These are phyloP conservation scores for Sminthurides aquaticus DNA, from an alignment of 2,888 invertebrate species.

Conservation along the genomic window DNA sequence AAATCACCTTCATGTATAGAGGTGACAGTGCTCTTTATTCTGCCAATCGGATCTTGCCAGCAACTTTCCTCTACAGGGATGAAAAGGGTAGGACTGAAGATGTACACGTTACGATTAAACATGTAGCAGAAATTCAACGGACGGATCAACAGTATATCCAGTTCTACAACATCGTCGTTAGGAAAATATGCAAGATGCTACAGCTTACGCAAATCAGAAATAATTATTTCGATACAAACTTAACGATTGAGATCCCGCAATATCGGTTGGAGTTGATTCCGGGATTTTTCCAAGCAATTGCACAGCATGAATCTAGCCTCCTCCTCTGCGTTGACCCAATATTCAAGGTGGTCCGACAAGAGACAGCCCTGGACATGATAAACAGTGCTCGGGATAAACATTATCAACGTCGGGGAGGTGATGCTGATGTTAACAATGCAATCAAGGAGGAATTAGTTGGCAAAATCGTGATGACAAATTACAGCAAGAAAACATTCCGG, in stretches of 20 bases:
- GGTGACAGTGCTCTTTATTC: slow-evolving; percentile 1
- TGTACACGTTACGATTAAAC: not conserved
- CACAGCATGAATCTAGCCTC: slow-evolving; percentile 6
- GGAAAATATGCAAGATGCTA: not conserved
- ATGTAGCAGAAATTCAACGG: not conserved
- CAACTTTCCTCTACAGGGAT: not conserved
- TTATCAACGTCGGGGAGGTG: not conserved
- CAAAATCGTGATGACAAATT: slow-evolving; percentile 11
- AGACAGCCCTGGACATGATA: not conserved
- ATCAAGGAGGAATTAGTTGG: slow-evolving; percentile 10
- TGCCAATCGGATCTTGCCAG: not conserved
- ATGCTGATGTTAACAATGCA: not conserved
- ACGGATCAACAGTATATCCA: not conserved
- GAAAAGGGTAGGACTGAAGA: not conserved
- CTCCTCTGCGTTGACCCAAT: slow-evolving; percentile 11
- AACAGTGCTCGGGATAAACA: not conserved
- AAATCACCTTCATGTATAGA: slow-evolving; percentile 1
- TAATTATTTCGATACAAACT: slow-evolving; percentile 5
- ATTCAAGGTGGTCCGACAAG: slow-evolving; percentile 8
- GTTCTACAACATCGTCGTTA: slow-evolving; percentile 12
- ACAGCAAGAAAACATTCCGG: slow-evolving; percentile 9
- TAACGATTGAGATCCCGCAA: not conserved
- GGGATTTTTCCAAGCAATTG: slow-evolving; percentile 10
- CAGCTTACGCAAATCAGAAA: slow-evolving; percentile 6
- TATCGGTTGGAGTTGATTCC: slow-evolving; percentile 8